Conservation (phyloP, 2,797 vertebrate genomes). For the Pangasius mekongensis region DNA sequence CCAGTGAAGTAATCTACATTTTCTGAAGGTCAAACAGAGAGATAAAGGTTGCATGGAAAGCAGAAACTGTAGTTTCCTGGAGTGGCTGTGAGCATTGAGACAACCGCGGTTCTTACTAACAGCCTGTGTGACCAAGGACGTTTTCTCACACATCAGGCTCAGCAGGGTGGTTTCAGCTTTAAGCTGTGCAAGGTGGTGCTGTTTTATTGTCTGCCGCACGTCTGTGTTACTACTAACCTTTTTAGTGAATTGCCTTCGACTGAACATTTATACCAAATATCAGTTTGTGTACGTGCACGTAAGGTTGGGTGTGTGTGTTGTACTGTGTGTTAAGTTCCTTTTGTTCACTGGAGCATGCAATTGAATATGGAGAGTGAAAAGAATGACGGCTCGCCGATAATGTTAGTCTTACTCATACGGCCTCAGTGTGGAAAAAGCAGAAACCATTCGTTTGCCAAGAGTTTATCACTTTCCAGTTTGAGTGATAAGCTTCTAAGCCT, state of each 20-base stretch:
- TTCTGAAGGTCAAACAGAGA: not conserved
- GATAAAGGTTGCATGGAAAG: conserved; percentile 36
- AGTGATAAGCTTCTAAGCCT: not conserved
- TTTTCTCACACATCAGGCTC: not conserved
- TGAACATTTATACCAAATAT: not conserved
- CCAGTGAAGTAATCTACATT: not conserved
- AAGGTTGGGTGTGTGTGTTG: not conserved
- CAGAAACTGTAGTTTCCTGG: not conserved
- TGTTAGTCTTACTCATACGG: not conserved
- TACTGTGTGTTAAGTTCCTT: not conserved
- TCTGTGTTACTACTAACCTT: not conserved
- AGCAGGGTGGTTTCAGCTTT: not conserved
- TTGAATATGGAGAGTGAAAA: not conserved
- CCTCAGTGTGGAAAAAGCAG: not conserved
- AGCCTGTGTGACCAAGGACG: not conserved
- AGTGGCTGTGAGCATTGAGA: not conserved
- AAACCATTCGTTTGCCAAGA: conserved; percentile 4
- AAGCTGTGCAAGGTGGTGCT: not conserved
- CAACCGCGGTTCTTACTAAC: not conserved
- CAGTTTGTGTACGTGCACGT: not conserved
- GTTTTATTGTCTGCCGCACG: not conserved
- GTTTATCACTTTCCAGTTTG: not conserved
- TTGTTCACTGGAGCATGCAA: not conserved
- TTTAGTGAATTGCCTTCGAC: not conserved
- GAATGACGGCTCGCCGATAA: not conserved